phyloP scores from a whole-genome alignment of 2,888 invertebrate genomes.

The Eilema caniola region DNA sequence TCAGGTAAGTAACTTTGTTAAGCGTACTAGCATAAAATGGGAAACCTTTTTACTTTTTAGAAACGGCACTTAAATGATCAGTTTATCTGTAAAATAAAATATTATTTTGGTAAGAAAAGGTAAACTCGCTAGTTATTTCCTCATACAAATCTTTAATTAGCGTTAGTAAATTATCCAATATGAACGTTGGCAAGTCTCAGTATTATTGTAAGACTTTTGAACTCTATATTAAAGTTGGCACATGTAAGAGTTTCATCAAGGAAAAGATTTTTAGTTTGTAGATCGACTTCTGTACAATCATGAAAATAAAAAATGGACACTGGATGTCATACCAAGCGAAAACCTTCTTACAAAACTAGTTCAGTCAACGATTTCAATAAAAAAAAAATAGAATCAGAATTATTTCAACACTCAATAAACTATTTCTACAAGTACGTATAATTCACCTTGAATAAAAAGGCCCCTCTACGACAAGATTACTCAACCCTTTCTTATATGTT shows the following conservation, averaged over 20 bases:
- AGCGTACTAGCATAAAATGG: background rate
- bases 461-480: conserved; percentile 5
- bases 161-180: too few relatives aligned
- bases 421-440: background rate
- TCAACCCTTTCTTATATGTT: conserved; percentile 17
- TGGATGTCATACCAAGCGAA: background rate
- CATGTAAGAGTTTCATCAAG: too few relatives aligned
- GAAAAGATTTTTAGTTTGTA: too few relatives aligned
- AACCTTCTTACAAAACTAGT: too few relatives aligned
- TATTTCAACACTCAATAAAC: background rate
- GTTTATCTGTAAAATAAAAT: background rate
- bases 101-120: background rate
- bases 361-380: too few relatives aligned
- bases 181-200: background rate
- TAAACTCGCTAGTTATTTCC: background rate
- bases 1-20: conserved; percentile 86
- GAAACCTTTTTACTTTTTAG: background rate
- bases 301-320: background rate
- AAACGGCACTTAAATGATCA: background rate
- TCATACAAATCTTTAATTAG: background rate
- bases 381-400: background rate
- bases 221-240: too few relatives aligned
- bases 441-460: background rate
- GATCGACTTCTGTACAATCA: too few relatives aligned
- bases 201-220: too few relatives aligned